Evolutionary conservation across 2,888 invertebrate genomes (phyloP).

Genomic region (Clivina fossor): DNA sequence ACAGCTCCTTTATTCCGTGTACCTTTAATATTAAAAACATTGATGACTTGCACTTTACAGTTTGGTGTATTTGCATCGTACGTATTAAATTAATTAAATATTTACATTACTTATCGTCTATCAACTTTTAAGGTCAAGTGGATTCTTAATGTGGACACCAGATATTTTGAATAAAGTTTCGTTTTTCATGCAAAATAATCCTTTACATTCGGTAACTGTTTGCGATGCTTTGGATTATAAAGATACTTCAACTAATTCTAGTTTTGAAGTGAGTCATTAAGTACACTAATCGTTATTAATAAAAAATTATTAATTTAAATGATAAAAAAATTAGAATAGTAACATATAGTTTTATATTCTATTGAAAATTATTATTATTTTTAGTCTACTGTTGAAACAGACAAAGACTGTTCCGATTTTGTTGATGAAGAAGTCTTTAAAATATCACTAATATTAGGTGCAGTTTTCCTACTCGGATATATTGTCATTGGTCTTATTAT

Average conservation of each 20-base stretch:
- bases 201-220: constrained; percentile 43
- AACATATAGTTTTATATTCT: not conserved
- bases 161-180: constrained; percentile 59
- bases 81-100: constrained; percentile 38
- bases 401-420: constrained; percentile 44
- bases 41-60: constrained; percentile 50
- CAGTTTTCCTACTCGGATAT: constrained; percentile 46
- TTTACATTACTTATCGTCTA: not conserved
- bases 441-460: constrained; percentile 47
- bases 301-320: not conserved
- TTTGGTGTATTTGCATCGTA: constrained; percentile 53
- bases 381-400: constrained; percentile 3
- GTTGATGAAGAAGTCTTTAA: constrained; percentile 49
- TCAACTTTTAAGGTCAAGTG: constrained; percentile 53
- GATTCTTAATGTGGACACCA: constrained; percentile 63
- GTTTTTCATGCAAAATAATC: constrained; percentile 42
- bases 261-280: constrained; percentile 29
- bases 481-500: constrained; percentile 50
- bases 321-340: not conserved
- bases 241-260: constrained; percentile 36
- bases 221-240: constrained; percentile 45
- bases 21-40: constrained; percentile 47
- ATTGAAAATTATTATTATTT: not conserved
- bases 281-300: not conserved
- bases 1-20: constrained; percentile 49